Percentiles rank a stretch among this genome's conserved stretches.
phyloP scores from a whole-genome alignment of 2,888 invertebrate genomes.

The Leucoma salicis region DNA sequence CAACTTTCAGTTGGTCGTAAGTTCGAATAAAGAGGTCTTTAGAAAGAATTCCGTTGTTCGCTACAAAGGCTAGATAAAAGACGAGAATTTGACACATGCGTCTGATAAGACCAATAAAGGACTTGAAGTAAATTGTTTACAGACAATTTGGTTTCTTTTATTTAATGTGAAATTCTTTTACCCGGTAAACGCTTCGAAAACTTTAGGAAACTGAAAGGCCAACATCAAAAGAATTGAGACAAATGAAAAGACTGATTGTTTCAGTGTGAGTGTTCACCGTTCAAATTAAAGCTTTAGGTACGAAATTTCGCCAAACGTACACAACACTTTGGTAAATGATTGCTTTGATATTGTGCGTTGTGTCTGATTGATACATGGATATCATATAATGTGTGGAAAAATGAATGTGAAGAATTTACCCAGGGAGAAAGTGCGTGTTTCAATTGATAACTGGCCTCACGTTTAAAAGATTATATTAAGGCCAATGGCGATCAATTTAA shows the following conservation, averaged over 20 bases:
- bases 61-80: slow-evolving; percentile 27
- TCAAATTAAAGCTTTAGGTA: too few relatives aligned
- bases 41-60: slow-evolving; percentile 28
- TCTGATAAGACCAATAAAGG: slow-evolving; percentile 69
- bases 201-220: slow-evolving; percentile 45
- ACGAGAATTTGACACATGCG: slow-evolving; percentile 56
- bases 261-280: not conserved
- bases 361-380: too few relatives aligned
- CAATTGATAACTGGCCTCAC: too few relatives aligned
- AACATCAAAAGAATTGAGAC: slow-evolving; percentile 67
- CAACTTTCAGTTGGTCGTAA: slow-evolving; percentile 22
- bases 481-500: too few relatives aligned
- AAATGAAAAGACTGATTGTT: slow-evolving; percentile 47
- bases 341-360: too few relatives aligned
- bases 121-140: slow-evolving; percentile 64
- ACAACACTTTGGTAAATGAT: too few relatives aligned
- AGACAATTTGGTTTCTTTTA: slow-evolving; percentile 64
- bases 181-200: slow-evolving; percentile 53
- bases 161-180: slow-evolving; percentile 72
- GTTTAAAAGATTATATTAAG: too few relatives aligned
- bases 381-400: too few relatives aligned
- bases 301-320: too few relatives aligned
- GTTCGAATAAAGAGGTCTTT: slow-evolving; percentile 29
- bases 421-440: too few relatives aligned
- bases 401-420: too few relatives aligned